phyloP scores from a whole-genome alignment of 2,888 invertebrate genomes.

The Rhingia rostrata region DNA sequence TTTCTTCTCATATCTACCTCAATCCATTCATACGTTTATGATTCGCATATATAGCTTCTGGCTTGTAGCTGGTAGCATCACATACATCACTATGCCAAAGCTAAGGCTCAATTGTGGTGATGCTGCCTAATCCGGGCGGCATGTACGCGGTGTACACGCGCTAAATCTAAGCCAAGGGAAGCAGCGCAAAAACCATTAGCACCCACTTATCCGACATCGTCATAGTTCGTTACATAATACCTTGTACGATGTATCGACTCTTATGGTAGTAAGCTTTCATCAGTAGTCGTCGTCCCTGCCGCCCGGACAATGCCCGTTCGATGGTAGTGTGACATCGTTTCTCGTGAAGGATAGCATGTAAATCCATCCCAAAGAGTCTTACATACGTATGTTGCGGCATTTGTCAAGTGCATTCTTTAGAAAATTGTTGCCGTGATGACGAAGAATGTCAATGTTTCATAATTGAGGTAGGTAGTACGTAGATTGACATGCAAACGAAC shows the following conservation, averaged over 20 bases:
- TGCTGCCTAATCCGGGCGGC: constrained; percentile 29
- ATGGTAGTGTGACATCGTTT: constrained; percentile 47
- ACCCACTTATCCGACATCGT: constrained; percentile 60
- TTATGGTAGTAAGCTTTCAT: constrained; percentile 32
- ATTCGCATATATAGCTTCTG: constrained; percentile 12
- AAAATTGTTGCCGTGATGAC: constrained; percentile 64
- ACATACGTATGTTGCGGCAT: constrained; percentile 42
- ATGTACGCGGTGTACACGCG: neutral
- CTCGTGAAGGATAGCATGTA: constrained; percentile 5
- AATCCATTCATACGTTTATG: constrained; percentile 49
- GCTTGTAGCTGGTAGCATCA: too few species aligned
- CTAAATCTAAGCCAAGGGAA: constrained; percentile 52
- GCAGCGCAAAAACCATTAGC: constrained; percentile 48
- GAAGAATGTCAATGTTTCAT: constrained; percentile 67
- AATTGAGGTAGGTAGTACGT: constrained; percentile 59
- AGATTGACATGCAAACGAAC: constrained; percentile 36
- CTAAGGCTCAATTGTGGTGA: constrained; percentile 41
- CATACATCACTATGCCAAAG: neutral
- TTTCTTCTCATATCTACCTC: constrained; percentile 31
- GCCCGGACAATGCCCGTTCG: constrained; percentile 6
- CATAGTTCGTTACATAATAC: constrained; percentile 21
- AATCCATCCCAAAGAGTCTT: constrained; percentile 40
- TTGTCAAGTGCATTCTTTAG: constrained; percentile 66
- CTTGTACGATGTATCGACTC: constrained; percentile 48
- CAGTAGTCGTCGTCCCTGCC: neutral